phyloP scores from a whole-genome alignment of 2,113 vertebrate genomes.

The Varanus komodoensis region DNA sequence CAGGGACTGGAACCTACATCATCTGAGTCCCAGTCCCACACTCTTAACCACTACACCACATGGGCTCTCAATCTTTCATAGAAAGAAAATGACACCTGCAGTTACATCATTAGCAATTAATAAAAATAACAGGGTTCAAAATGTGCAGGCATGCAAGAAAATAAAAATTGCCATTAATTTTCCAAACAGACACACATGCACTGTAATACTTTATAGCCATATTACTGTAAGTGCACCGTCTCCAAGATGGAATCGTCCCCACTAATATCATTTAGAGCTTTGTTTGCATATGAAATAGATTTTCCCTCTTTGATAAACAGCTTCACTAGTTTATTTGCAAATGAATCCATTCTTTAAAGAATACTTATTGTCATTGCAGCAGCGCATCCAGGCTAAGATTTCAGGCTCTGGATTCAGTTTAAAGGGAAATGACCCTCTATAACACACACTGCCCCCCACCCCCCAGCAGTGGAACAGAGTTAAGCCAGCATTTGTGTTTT shows the following conservation, averaged over 20 bases:
- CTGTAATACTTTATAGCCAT: slow-evolving; percentile 63
- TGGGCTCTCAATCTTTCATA: slow-evolving; percentile 57
- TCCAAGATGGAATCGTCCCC: slow-evolving; percentile 47
- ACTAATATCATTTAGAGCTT: slow-evolving; percentile 65
- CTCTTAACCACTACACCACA: no score
- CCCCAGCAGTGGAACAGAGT: slow-evolving; percentile 59
- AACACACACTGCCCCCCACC: slow-evolving; percentile 70
- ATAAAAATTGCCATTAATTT: slow-evolving; percentile 67
- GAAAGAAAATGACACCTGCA: slow-evolving; percentile 16
- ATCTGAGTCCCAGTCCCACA: no score
- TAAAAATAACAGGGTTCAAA: slow-evolving; percentile 60
- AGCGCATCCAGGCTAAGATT: slow-evolving; percentile 26
- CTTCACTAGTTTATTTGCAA: slow-evolving; percentile 64
- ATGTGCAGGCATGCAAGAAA: slow-evolving; percentile 64
- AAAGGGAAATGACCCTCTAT: slow-evolving; percentile 29
- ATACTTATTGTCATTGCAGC: slow-evolving; percentile 69
- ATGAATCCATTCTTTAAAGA: slow-evolving; percentile 69
- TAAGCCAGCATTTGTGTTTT: slow-evolving; percentile 77
- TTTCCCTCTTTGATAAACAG: slow-evolving; percentile 74
- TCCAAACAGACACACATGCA: slow-evolving; percentile 49
- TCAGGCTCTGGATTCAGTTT: slow-evolving; percentile 71
- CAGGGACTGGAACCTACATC: no score
- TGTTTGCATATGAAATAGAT: slow-evolving; percentile 71
- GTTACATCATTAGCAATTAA: slow-evolving; percentile 60
- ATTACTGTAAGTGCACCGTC: slow-evolving; percentile 65